Evolutionary conservation across 2,888 invertebrate genomes (phyloP).

Genomic region (Nematopogon swammerdamellus): DNA sequence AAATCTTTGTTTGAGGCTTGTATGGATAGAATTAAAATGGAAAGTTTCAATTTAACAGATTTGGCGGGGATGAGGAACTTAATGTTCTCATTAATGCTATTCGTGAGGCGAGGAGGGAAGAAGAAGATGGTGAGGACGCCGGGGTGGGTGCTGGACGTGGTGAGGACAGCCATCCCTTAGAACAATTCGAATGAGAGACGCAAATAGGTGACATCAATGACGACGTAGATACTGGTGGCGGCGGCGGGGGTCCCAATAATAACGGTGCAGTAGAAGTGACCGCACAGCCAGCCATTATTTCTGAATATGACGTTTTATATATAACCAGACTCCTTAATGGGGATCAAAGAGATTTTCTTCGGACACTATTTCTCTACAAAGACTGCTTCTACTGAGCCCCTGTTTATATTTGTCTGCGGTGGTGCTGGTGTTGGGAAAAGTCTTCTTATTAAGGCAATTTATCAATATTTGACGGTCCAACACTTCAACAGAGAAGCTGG

Average conservation of each 20-base stretch:
- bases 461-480: slow-evolving; percentile 13
- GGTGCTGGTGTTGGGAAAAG: slow-evolving; percentile 20
- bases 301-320: slow-evolving; percentile 1
- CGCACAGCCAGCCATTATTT: too few relatives aligned
- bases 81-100: slow-evolving; percentile 14
- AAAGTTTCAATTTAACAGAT: too few relatives aligned
- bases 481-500: slow-evolving; percentile 12
- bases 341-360: slow-evolving; percentile 7
- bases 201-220: too few relatives aligned
- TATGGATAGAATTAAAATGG: too few relatives aligned
- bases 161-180: too few relatives aligned
- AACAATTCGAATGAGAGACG: slow-evolving; percentile 1
- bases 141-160: too few relatives aligned
- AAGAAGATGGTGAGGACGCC: slow-evolving; percentile 3
- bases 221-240: not conserved
- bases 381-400: slow-evolving; percentile 7
- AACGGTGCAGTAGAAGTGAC: too few relatives aligned
- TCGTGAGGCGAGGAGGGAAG: slow-evolving; percentile 4
- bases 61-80: slow-evolving; percentile 19
- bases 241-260: slow-evolving; percentile 4
- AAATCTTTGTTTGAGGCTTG: too few relatives aligned
- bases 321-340: slow-evolving; percentile 3
- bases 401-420: slow-evolving; percentile 14
- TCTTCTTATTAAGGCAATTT: slow-evolving; percentile 14
- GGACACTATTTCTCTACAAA: slow-evolving; percentile 7